These are phyloP conservation scores for Mongoloraphidia duomilia DNA, from an alignment of 2,888 invertebrate genomes.

Conservation along the genomic window DNA sequence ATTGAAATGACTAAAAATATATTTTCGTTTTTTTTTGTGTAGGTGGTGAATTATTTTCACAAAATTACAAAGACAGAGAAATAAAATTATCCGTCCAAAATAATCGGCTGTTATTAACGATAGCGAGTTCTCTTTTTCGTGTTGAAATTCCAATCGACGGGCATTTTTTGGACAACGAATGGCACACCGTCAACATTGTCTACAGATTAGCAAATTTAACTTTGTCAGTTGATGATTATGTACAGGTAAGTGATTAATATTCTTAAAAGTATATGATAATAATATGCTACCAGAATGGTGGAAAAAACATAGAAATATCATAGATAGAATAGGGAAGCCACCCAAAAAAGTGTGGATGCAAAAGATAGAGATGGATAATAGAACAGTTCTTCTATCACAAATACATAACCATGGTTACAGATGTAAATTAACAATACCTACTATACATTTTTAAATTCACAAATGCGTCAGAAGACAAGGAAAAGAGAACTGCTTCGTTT, in stretches of 20 bases:
- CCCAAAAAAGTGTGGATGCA: too few relatives aligned
- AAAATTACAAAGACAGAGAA: constrained; percentile 41
- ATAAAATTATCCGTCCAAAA: constrained; percentile 25
- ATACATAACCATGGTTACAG: too few relatives aligned
- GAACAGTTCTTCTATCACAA: too few relatives aligned
- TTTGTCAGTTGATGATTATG: constrained; percentile 34
- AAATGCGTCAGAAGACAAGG: too few relatives aligned
- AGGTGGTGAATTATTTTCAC: constrained; percentile 58
- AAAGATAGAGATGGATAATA: too few relatives aligned
- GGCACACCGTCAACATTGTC: constrained; percentile 60
- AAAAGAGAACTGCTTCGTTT: too few relatives aligned
- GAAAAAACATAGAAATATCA: too few relatives aligned
- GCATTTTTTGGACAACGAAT: constrained; percentile 62
- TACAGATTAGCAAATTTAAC: constrained; percentile 45
- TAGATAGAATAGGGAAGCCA: too few relatives aligned
- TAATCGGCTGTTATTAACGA: constrained; percentile 35
- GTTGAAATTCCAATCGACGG: constrained; percentile 50
- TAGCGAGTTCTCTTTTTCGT: constrained; percentile 29
- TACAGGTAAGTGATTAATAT: constrained; percentile 38
- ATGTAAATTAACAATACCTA: too few relatives aligned
- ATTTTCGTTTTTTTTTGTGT: constrained; percentile 14
- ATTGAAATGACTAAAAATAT: constrained; percentile 2
- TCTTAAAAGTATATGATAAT: too few relatives aligned
- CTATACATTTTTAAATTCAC: too few relatives aligned
- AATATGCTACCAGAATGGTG: too few relatives aligned